Conservation (phyloP, 2,797 vertebrate species). For the Steatocranus sp. region DNA sequence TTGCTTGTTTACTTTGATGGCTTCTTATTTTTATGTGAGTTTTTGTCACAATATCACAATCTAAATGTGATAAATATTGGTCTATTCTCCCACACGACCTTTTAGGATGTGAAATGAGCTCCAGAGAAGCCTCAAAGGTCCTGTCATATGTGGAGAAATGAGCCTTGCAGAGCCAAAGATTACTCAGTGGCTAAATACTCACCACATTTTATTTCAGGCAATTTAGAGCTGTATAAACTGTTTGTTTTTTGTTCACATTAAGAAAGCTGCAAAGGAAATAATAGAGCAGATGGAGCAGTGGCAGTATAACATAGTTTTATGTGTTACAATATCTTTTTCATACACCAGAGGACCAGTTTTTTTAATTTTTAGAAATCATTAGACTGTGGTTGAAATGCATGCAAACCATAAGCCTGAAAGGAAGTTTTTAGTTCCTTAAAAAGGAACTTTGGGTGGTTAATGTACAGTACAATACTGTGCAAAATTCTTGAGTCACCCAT, state of each 20-base stretch:
- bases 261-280: not conserved
- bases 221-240: not conserved
- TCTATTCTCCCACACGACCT: not conserved
- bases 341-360: not conserved
- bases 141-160: not conserved
- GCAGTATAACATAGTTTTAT: not conserved
- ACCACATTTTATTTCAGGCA: not conserved
- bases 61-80: not conserved
- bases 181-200: not conserved
- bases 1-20: not conserved
- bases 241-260: not conserved
- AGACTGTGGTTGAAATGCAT: not conserved
- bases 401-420: not conserved
- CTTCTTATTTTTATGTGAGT: not conserved
- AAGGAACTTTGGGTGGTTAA: not conserved
- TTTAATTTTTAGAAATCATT: not conserved
- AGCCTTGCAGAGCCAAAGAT: not conserved
- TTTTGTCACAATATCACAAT: not conserved
- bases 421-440: not conserved
- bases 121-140: not conserved
- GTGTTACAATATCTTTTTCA: not conserved
- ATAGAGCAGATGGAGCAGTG: not conserved
- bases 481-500: not conserved
- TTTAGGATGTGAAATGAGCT: not conserved
- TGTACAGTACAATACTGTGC: not conserved